Percentiles rank a stretch among this genome's conserved stretches.
Evolutionary conservation across 1,140 invertebrate genomes (phyloP).

Genomic region (Melipona quadrifasciata): DNA sequence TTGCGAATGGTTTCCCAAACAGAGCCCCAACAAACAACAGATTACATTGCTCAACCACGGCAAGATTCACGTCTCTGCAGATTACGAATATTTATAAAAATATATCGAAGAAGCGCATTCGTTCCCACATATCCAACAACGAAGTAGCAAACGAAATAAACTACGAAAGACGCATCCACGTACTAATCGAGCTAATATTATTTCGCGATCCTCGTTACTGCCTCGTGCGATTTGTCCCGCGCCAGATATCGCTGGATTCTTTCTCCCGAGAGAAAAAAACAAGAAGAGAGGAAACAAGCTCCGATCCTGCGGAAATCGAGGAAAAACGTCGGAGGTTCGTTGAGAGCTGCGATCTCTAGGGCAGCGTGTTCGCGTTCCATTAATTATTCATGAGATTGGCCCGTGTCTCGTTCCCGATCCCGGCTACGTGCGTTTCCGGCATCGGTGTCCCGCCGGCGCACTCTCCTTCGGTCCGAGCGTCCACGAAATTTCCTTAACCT

Average conservation of each 20-base stretch:
- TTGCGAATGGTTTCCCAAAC: too few species aligned
- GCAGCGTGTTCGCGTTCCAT: not conserved
- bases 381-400: slow-evolving; percentile 32
- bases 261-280: not conserved
- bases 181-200: not conserved
- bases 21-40: too few species aligned
- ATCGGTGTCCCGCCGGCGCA: too few species aligned
- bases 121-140: too few species aligned
- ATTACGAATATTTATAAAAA: too few species aligned
- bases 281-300: not conserved
- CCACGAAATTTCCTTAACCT: not conserved
- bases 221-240: not conserved
- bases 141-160: too few species aligned
- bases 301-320: not conserved
- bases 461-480: not conserved
- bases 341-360: not conserved
- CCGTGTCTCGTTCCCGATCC: slow-evolving; percentile 2
- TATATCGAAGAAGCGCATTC: too few species aligned
- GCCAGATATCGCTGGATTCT: not conserved
- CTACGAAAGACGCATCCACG: too few species aligned
- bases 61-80: too few species aligned
- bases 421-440: slow-evolving; percentile 17
- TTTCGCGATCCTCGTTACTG: not conserved
- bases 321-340: not conserved
- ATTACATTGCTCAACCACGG: too few species aligned